Evolutionary conservation across 2,797 vertebrate genomes (phyloP), one percentile per base, ranked within the genome.

Genomic region (Trematomus bernacchii): DNA sequence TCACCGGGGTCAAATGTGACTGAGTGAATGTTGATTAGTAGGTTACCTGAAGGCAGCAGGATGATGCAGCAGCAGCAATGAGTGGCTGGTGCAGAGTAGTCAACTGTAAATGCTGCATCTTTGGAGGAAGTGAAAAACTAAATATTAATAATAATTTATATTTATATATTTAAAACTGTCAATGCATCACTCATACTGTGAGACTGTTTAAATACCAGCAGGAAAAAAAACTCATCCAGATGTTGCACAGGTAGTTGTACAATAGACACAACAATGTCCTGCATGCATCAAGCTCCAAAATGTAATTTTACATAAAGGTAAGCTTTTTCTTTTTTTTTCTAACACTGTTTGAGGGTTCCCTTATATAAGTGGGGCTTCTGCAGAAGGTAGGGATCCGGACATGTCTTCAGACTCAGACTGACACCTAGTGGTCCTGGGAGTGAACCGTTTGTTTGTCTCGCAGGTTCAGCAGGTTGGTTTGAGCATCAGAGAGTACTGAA

Each of bases 391-490:
- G 0, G 65, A 61, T 33, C 18, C 14, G 11, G 42, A 16, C 46
- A 10, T 15, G 78, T 87, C 80, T 68, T 72, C 47, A 85, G 83
- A 77, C 74, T 80, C 68, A 90, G 76, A 84, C 90, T 92, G 91
- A 91, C 92, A 91, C 82, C 92, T 91, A 86, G 87, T 82, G 90
- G 89, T 53, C 43, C 2, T 1, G 4, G 6, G 6, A 3, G 21
- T 3, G 67, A 83, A 91, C 61, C 71, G 19, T 52, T 84, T 87
- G 83, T 91, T 90, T 89, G 77, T 85, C 52, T 64, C 18, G 10
- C 53, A 19, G 69, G 54, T 67, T 21, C 19, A 70, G 52, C 58
- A 67, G 71, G 40, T 54, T 62, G 42, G 43, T 66, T 30, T 7
- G 33, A 15, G 19, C 47, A n/a, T 33, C 43, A 30, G 4, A 52